phyloP scores from a whole-genome alignment of 2,113 vertebrate genomes.

The Manacus vitellinus region DNA sequence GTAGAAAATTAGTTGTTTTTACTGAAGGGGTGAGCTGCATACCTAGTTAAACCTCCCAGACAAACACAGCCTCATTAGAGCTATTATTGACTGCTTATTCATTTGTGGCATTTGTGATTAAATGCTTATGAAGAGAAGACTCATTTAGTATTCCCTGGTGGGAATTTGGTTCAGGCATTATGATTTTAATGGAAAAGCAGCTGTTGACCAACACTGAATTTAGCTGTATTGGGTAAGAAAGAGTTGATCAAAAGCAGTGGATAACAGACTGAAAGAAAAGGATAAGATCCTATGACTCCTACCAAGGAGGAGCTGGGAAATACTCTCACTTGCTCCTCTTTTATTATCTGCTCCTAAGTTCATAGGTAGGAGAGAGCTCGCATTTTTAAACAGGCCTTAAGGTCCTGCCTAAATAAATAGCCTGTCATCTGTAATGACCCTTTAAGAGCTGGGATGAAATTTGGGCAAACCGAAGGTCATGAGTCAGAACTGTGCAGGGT shows the following conservation, averaged over 20 bases:
- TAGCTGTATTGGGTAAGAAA: background rate
- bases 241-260: background rate
- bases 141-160: constrained; percentile 35
- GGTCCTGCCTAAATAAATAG: background rate
- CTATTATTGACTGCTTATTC: constrained; percentile 16
- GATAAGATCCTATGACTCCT: background rate
- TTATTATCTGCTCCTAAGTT: background rate
- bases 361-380: background rate
- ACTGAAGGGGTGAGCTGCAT: background rate
- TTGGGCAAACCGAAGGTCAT: background rate
- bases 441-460: background rate
- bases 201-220: background rate
- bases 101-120: constrained; percentile 43
- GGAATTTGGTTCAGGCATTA: constrained; percentile 8
- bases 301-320: background rate
- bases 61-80: constrained; percentile 34
- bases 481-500: background rate
- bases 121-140: constrained; percentile 15
- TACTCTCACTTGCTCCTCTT: background rate
- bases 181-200: background rate
- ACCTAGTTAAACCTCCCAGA: background rate
- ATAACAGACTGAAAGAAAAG: background rate
- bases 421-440: background rate
- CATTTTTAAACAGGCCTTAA: background rate
- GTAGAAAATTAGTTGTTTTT: background rate